phyloP scores from a whole-genome alignment of 2,797 vertebrate genomes.

The Poeciliopsis presidionis region DNA sequence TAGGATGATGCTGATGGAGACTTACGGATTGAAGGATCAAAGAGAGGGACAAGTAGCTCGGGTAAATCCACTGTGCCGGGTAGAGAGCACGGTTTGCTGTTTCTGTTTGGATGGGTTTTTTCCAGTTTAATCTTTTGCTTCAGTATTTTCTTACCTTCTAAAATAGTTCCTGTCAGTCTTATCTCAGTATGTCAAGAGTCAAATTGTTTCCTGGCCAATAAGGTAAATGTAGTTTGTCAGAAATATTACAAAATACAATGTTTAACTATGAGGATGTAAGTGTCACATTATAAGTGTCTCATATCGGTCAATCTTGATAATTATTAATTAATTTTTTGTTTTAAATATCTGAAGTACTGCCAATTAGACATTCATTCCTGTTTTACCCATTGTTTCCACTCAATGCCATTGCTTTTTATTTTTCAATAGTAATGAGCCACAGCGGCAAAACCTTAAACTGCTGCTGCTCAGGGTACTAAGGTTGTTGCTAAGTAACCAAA shows the following conservation, averaged over 20 bases:
- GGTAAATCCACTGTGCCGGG: constrained; percentile 45
- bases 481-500: too few species aligned
- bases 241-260: neutral
- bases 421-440: too few species aligned
- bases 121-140: constrained; percentile 23
- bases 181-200: neutral
- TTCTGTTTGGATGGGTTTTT: constrained; percentile 1
- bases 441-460: too few species aligned
- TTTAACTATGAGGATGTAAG: neutral
- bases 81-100: constrained; percentile 22
- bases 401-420: too few species aligned
- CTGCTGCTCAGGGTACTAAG: too few species aligned
- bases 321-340: too few species aligned
- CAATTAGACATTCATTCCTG: too few species aligned
- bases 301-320: too few species aligned
- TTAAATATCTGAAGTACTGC: too few species aligned
- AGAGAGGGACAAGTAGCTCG: constrained; percentile 43
- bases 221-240: neutral
- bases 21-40: constrained; percentile 56
- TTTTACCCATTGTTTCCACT: too few species aligned
- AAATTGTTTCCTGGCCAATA: neutral
- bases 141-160: constrained; percentile 37
- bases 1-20: constrained; percentile 44
- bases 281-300: too few species aligned
- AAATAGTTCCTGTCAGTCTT: constrained; percentile 6